Evolutionary conservation across 2,888 invertebrate species (phyloP), one percentile per base, ranked within the genome.

Genomic region (Shargacucullia verbasci): DNA sequence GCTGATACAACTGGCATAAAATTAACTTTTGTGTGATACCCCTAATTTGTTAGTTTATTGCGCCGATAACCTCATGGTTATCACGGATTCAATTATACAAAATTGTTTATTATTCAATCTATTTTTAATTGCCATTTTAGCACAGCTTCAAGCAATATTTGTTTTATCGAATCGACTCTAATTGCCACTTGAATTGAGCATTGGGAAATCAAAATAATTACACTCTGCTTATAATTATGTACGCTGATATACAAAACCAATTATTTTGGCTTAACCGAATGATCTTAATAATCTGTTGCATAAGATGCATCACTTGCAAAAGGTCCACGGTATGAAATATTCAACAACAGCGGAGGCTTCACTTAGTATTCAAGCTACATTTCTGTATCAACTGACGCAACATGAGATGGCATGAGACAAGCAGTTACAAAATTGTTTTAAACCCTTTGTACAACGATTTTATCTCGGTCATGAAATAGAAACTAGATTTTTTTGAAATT

Each of bases 281-380:
- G 70, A 73, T 66, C 53, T 62, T 15, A 46, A 48, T 57, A 60
- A 59, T 20, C 20, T 54, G 49, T 61, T 70, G 46, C 71, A 47
- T 57, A 69, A 77, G 47, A 57, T 0, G 78, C 68, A 68, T 79
- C 78, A 78, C 78, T 80, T 79, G 73, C 82, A 79, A 73, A 70
- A 70, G 62, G 69, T 73, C 74, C 20, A 20, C 20, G 64, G 40
- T 79, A 86, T 87, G 86, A 84, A 86, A 86, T 86, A 90, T 89
- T 87, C 84, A 88, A 84, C 82, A 82, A 78, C 77, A 73, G 78
- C 74, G 63, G 78, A 74, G 66, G 67, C 71, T 82, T 83, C 84
- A 63, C 78, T 90, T 87, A 75, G 84, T 91, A 91, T 92, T 90
- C 92, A 85, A 88, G 83, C 73, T 87, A 77, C 81, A 84, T 84